Percentiles rank a stretch among this genome's conserved stretches.
Conservation (phyloP, 1,140 invertebrate genomes). For the Arion vulgaris region DNA sequence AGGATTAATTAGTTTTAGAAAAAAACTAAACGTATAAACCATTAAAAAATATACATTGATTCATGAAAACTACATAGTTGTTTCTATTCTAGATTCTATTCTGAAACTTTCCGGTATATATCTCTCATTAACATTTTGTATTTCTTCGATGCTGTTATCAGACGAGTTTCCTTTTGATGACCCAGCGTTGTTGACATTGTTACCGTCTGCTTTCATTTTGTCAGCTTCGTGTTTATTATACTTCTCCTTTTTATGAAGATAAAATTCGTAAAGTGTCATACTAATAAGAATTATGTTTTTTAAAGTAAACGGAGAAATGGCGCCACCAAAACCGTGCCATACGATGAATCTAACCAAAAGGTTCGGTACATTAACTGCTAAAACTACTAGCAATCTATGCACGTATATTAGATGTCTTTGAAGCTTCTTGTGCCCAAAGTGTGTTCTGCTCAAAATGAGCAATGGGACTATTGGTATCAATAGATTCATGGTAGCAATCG, state of each 20-base stretch:
- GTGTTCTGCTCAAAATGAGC: slow-evolving; percentile 74
- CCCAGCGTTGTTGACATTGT: background rate
- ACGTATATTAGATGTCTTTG: slow-evolving; percentile 63
- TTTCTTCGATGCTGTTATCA: background rate
- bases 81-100: background rate
- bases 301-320: slow-evolving; percentile 77
- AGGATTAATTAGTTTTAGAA: no score
- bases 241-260: slow-evolving; percentile 45
- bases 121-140: background rate
- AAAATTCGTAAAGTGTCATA: slow-evolving; percentile 52
- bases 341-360: slow-evolving; percentile 76
- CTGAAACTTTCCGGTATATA: background rate
- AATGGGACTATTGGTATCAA: slow-evolving; percentile 76
- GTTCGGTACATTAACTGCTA: slow-evolving; percentile 76
- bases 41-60: no score
- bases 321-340: slow-evolving; percentile 72
- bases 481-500: slow-evolving; percentile 75
- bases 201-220: background rate
- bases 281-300: slow-evolving; percentile 76
- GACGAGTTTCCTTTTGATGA: background rate
- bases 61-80: background rate
- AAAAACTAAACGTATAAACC: no score
- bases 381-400: slow-evolving; percentile 73
- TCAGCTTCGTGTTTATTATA: background rate
- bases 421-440: slow-evolving; percentile 55